Evolutionary conservation across 2,113 vertebrate genomes (phyloP).

Genomic region (Microtus oregoni): DNA sequence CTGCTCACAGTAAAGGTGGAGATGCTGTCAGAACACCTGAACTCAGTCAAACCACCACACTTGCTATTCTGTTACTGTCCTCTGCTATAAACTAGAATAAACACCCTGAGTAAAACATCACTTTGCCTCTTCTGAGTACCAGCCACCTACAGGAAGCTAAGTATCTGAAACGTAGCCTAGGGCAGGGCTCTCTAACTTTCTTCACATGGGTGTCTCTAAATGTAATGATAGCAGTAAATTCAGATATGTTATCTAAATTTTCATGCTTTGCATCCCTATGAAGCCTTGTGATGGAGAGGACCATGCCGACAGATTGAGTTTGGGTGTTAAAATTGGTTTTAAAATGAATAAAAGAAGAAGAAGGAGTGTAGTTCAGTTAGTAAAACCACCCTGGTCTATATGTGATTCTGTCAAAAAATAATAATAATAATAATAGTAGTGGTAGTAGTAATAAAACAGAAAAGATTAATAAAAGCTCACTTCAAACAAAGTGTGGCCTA

Average conservation of each 20-base stretch:
- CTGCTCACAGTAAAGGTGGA: not conserved
- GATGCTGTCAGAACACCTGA: not conserved
- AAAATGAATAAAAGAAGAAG: not conserved
- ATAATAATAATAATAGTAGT: not conserved
- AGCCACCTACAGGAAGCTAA: not conserved
- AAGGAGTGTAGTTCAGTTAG: no score
- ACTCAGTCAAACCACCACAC: not conserved
- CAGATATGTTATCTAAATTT: not conserved
- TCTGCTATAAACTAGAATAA: not conserved
- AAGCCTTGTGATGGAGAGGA: not conserved
- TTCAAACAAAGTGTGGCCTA: not conserved
- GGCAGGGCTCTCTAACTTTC: not conserved
- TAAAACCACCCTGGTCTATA: not conserved
- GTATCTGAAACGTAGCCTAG: not conserved
- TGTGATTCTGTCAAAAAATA: not conserved
- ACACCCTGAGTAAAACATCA: not conserved
- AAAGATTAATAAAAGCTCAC: not conserved
- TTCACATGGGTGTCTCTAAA: not conserved
- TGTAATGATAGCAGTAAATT: not conserved
- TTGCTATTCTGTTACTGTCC: not conserved
- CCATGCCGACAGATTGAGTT: not conserved
- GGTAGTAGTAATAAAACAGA: not conserved
- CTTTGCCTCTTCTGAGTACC: not conserved
- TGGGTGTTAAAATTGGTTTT: constrained; percentile 6
- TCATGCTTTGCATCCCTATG: not conserved